Evolutionary conservation across 2,888 invertebrate species (phyloP).

Genomic region (Erynnis tages): DNA sequence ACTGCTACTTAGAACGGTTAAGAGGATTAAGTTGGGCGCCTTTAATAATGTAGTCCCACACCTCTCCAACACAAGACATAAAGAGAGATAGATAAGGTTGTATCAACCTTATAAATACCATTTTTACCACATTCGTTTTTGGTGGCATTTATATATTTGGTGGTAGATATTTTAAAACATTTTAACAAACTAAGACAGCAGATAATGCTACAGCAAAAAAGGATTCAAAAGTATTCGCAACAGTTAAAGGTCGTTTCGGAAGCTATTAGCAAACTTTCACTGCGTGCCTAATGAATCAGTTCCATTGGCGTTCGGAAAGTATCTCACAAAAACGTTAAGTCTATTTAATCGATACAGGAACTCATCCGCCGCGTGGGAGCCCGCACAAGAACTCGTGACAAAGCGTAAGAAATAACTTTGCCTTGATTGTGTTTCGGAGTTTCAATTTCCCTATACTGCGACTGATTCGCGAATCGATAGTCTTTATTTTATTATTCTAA

Average conservation of each 20-base stretch:
- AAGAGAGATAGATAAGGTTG: no score
- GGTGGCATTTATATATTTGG: no score
- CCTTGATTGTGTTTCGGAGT: slow-evolving; percentile 40
- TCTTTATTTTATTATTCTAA: background rate
- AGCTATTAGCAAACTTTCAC: slow-evolving; percentile 45
- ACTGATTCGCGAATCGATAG: background rate
- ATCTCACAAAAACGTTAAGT: slow-evolving; percentile 55
- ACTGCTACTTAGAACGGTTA: no score
- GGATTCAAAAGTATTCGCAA: slow-evolving; percentile 5
- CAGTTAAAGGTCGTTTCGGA: slow-evolving; percentile 31
- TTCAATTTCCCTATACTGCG: slow-evolving; percentile 13
- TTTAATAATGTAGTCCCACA: no score
- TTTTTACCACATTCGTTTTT: no score
- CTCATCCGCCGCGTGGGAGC: slow-evolving; percentile 55
- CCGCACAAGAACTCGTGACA: slow-evolving; percentile 40
- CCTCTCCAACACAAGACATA: no score
- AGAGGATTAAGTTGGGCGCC: no score
- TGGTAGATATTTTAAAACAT: no score
- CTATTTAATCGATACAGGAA: slow-evolving; percentile 44
- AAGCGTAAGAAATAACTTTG: slow-evolving; percentile 37
- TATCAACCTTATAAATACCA: no score
- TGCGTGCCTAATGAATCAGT: slow-evolving; percentile 48
- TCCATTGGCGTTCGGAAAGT: slow-evolving; percentile 47
- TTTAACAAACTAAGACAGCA: slow-evolving; percentile 28
- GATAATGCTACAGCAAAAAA: background rate